Evolutionary conservation across 1,140 invertebrate genomes (phyloP), one percentile per base, ranked within the genome.

Genomic region (Campodea augens): DNA sequence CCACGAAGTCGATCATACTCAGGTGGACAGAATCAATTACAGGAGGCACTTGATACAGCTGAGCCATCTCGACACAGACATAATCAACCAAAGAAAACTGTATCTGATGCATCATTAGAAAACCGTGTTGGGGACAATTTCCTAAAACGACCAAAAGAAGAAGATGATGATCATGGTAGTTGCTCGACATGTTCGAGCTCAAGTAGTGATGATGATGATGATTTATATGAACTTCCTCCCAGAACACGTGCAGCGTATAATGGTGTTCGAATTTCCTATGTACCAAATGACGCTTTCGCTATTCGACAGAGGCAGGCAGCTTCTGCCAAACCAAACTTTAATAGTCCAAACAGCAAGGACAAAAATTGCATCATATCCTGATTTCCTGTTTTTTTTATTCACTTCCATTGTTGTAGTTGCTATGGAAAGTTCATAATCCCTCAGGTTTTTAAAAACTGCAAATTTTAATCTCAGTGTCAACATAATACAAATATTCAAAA

Each of bases 151-250:
- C 48, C 27, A 32, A 7, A 7, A 32, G 7, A 32, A 15, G 7
- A 32, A 15, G 7, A 7, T 7, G 7, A 32, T 15, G 78, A 82
- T 56, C 72, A 70, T 18, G 75, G 72, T 48, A 81, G 32, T 51
- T 90, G 85, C 60, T 87, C 83, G 40, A 88, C 85, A 0, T 89
- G 85, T 55, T 87, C 82, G 1, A 79, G 76, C 1, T 84, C 80
- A 15, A 64, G 61, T 37, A 78, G 74, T 45, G 84, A 81, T 12
- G 82, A 83, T 38, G 84, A 86, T 38, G 74, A 81, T 36, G 76
- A 81, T 51, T 81, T 81, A 44, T 87, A 89, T 57, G 72, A 81
- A 36, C 58, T 88, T 38, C 84, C 84, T 4, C 75, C 79, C 25
- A 36, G 57, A 7, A 42, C 51, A 20, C 63, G 82, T 52, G 65